Evolutionary conservation across 2,888 invertebrate species (phyloP), one percentile per base, ranked within the genome.

Genomic region (Flexamia atlantica): DNA sequence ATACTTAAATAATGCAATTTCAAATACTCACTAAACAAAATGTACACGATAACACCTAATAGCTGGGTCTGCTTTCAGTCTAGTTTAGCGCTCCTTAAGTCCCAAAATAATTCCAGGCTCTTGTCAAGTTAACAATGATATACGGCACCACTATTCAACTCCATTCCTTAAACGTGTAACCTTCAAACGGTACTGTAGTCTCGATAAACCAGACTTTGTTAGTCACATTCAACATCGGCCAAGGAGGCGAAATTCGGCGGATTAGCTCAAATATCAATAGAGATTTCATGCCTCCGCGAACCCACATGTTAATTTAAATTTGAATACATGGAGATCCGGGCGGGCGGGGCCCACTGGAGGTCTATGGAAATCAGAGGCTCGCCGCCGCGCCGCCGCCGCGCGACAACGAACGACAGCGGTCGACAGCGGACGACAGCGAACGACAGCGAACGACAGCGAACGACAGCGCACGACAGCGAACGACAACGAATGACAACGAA

Each of bases 251-350:
- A 46, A 46, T 46, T 17, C 46, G 10, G 53, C 20, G 23, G 53
- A 53, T 53, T 53, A 53, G 20, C 53, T 20, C 53, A 2, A 53
- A 53, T 53, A 23, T 53, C 53, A 53, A 68, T 28, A 68, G 68
- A 68, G 68, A 68, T 68, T 68, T 68, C 68, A 32, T 32, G 28
- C 68, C 4, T 2, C 20, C 68, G 14, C 30, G 68, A 32, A 32
- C 68, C 28, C 32, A 68, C 32, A 36, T 72, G 17, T 72, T 72
- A 72, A 72, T 72, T 72, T 72, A 36, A 72, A 72, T 72, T 40
- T 40, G 42, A 72, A 72, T 72, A 40, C 72, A 10, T 42, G n/a
- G 20, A 68, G 23, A n/a, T n/a, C n/a, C n/a, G 42, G 72, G 1
- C 32, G 36, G 72, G 72, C 72, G 36, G 3, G n/a, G 72, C 36